A percentile compares a stretch with the other conserved stretches of the same genome.
These are phyloP conservation scores for Caradrina kadenii DNA, from an alignment of 2,888 invertebrate species.

Conservation along the genomic window DNA sequence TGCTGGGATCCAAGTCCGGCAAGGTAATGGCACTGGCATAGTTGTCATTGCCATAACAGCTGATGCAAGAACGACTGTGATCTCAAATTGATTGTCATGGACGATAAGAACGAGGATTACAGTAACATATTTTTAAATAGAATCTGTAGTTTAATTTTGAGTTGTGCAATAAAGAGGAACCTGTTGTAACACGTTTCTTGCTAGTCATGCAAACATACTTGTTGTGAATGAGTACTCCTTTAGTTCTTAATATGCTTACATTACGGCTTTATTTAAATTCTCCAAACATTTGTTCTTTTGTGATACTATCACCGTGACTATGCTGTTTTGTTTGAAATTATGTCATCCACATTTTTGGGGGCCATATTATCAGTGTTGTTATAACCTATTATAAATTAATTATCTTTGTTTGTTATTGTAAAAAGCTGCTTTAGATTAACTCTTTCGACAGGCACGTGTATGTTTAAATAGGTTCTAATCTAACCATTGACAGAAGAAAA, in stretches of 20 bases:
- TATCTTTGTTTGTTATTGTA: background rate
- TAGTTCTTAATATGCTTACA: background rate
- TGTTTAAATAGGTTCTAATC: no score
- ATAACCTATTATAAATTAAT: no score
- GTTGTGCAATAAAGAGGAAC: constrained; percentile 4
- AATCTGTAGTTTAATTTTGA: background rate
- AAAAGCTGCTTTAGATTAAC: background rate
- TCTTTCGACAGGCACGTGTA: no score
- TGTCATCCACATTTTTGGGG: constrained; percentile 10
- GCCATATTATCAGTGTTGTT: background rate
- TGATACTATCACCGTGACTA: constrained; percentile 8
- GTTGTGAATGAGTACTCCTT: background rate
- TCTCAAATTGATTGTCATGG: background rate
- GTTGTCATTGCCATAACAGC: background rate
- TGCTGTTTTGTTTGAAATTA: constrained; percentile 3
- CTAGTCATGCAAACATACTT: background rate
- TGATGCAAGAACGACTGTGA: background rate
- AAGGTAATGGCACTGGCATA: no score
- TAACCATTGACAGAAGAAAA: no score
- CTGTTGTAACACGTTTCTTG: background rate
- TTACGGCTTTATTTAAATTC: constrained; percentile 5
- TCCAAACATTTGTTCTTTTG: background rate
- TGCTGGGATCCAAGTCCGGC: no score
- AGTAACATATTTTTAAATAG: background rate
- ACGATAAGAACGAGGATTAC: background rate